Base-by-base conservation (phyloP, 1,140 invertebrate species). In the Ylistrum balloti region DNA sequence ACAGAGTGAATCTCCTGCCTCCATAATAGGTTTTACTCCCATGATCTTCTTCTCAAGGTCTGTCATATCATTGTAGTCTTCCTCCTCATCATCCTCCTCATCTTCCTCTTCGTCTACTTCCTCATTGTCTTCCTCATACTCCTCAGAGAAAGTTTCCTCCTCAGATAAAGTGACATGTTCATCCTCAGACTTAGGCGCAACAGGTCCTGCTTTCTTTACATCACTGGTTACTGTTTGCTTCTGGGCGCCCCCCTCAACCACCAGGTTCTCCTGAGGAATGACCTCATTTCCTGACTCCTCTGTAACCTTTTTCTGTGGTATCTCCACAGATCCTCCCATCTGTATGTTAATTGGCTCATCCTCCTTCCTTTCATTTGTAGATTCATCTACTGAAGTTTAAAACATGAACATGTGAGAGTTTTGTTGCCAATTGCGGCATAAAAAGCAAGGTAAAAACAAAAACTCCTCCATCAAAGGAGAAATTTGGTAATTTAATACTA, bases 1-100 rank as follows among this genome's bases (percentile, higher is more conserved):
- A 88, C 95, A 95, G 17, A 92, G 28, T 2, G 35, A 32, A 32
- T 90, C 89, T 86, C 38, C 85, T 48, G 33, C 33, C 33, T 89
- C 56, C 88, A 85, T 89, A 48, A 34, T 88, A 13, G 38, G 87
- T 7, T 89, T 74, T 28, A 88, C 56, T 32, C 32, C 89, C 48
- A 74, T 41, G 7, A 15, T 87, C 32, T 86, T 86, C 28, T 32
- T 88, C 33, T 88, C 33, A 2, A 86, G 38, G 0, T 85, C 90
- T 87, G 17, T 86, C 74, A 87, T 38, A 88, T 91, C 86, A 33
- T 86, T 89, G 33, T 91, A 86, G 15, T 90, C 35, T 89, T 88
- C 48, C 17, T 35, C 88, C n/a, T 90, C 85, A 74, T 92, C 56
- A 85, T 45, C 28, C 34, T 91, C 86, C 56, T 91, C 90, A 38